A percentile compares a stretch with the other conserved stretches of the same genome.
phyloP scores from a whole-genome alignment of 2,888 invertebrate genomes.

The Sphinx pinastri region DNA sequence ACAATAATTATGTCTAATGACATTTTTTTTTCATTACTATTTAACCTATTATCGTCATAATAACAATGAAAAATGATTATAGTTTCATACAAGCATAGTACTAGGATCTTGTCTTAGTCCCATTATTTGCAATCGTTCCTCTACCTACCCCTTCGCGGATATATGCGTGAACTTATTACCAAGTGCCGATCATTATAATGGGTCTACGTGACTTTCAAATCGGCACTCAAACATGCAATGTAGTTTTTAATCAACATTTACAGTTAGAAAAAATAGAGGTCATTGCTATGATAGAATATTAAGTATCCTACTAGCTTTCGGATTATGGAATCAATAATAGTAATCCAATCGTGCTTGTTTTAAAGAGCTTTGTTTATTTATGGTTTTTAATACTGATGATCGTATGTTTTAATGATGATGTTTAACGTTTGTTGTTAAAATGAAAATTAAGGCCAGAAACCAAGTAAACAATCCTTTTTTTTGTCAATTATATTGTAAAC shows the following conservation, averaged over 20 bases:
- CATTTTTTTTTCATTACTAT: not conserved
- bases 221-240: not conserved
- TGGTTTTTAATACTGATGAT: no score
- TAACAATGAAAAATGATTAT: not conserved
- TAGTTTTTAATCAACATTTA: not conserved
- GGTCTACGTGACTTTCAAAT: not conserved
- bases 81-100: no score
- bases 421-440: no score
- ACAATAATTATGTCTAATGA: not conserved
- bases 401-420: no score
- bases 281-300: not conserved
- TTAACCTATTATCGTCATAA: not conserved
- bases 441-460: no score
- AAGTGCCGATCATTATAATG: no score
- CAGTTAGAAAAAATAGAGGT: slow-evolving; percentile 6
- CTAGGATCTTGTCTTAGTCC: no score
- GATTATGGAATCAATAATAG: no score
- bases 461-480: no score
- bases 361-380: not conserved
- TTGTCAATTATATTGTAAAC: no score
- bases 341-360: not conserved
- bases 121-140: not conserved
- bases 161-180: no score
- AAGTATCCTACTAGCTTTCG: not conserved
- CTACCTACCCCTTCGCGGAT: no score